These are phyloP conservation scores for Poeciliopsis infans DNA, from an alignment of 2,797 vertebrate genomes.

Conservation along the genomic window DNA sequence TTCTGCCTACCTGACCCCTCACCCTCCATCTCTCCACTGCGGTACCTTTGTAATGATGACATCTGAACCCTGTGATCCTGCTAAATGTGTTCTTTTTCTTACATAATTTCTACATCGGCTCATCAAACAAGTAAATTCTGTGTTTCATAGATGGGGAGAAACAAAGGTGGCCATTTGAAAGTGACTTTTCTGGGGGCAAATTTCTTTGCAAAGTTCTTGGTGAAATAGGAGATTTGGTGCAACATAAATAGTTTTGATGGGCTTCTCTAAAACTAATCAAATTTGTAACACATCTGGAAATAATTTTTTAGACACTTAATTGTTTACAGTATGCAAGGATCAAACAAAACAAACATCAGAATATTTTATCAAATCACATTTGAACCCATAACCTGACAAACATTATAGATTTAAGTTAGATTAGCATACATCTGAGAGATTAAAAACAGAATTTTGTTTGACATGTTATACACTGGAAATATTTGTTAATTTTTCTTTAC, in stretches of 20 bases:
- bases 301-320: neutral
- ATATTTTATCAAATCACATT: neutral
- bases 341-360: neutral
- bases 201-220: constrained; percentile 19
- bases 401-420: neutral
- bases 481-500: constrained; percentile 22
- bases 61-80: constrained; percentile 77
- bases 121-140: constrained; percentile 58
- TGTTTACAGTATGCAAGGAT: neutral
- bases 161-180: constrained; percentile 34
- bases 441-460: constrained; percentile 24
- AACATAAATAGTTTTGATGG: constrained; percentile 1
- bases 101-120: constrained; percentile 52
- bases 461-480: constrained; percentile 15
- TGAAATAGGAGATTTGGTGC: constrained; percentile 7
- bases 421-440: constrained; percentile 29
- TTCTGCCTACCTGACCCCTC: constrained; percentile 65
- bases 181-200: constrained; percentile 25
- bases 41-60: constrained; percentile 73
- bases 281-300: neutral
- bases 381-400: neutral
- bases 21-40: constrained; percentile 49
- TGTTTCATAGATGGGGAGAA: constrained; percentile 20
- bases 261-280: constrained; percentile 5
- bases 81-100: constrained; percentile 66